A percentile compares a stretch with the other conserved stretches of the same genome.
Conservation (phyloP, 2,797 vertebrate genomes). For the Siniperca undulata region DNA sequence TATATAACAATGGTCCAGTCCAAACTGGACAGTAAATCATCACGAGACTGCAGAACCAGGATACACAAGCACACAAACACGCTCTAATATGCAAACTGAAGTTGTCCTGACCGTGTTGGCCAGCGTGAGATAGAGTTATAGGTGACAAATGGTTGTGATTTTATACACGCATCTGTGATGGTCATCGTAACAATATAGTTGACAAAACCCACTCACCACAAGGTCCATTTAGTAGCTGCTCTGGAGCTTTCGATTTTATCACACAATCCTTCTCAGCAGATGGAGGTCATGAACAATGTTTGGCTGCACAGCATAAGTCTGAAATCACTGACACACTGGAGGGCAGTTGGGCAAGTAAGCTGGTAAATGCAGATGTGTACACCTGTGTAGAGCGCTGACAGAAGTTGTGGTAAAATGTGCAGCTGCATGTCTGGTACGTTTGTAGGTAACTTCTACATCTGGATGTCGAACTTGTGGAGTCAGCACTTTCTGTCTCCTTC, state of each 20-base stretch:
- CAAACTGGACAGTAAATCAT: neutral
- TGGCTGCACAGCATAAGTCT: neutral
- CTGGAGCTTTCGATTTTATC: neutral
- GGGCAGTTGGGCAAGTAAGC: neutral
- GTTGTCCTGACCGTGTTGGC: neutral
- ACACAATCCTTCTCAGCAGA: neutral
- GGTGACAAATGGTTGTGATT: neutral
- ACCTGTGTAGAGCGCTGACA: conserved; percentile 9
- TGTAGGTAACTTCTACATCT: conserved; percentile 23
- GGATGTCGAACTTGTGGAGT: conserved; percentile 8
- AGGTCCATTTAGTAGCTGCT: neutral
- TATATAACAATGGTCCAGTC: too few species aligned
- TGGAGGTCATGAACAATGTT: neutral
- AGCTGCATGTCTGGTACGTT: conserved; percentile 11
- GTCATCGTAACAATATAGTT: neutral
- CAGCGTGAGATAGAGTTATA: too few species aligned
- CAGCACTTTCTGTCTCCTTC: conserved; percentile 47
- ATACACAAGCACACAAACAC: neutral
- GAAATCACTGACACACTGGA: neutral
- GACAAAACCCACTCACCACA: neutral
- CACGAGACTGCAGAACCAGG: neutral
- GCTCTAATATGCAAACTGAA: neutral
- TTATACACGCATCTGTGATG: neutral
- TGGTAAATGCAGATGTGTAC: neutral
- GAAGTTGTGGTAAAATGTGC: neutral